Evolutionary conservation across 2,888 invertebrate species (phyloP), one percentile per base, ranked within the genome.

Genomic region (Diploptera punctata): DNA sequence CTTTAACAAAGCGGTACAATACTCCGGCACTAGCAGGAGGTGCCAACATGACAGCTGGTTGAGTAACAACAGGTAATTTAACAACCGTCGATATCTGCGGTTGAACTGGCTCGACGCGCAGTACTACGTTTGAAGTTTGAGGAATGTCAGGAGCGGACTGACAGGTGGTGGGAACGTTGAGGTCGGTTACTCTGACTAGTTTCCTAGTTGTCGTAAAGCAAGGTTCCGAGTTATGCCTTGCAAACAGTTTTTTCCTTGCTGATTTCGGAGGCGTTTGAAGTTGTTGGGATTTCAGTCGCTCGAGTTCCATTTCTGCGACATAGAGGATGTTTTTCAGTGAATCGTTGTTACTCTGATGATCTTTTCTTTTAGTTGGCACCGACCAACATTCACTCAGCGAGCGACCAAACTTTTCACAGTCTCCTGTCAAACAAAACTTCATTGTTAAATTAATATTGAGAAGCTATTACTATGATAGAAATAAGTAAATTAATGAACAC

Each of bases 211-310:
- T 16, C 4, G 21, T 57, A 29, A 57, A 16, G 26, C 26, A 29
- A 3, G 57, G 16, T 3, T 57, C 57, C n/a, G 57, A 57, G 26
- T 31, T 26, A 29, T 57, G 29, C 29, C 57, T 26, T 57, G 57
- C 13, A n/a, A 57, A 57, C 2, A 57, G 57, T n/a, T 57, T 31
- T n/a, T 57, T 57, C 4, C 57, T 57, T 9, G n/a, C 57, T n/a
- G 57, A 29, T 29, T 57, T 57, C 29, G 21, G 29, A 21, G 10
- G 24, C 21, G 13, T 24, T 52, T 0, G 9, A 19, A 21, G 19
- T 7, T 57, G n/a, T 3, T 13, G 57, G 26, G 29, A 29, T 9
- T 57, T 29, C 16, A 57, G n/a, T 13, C 57, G 57, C n/a, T 57
- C n/a, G 1, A 57, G 57, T 3, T 57, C 57, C 31, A 57, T 57